Conservation (phyloP, 2,113 vertebrate species). For the Alectura lathami region DNA sequence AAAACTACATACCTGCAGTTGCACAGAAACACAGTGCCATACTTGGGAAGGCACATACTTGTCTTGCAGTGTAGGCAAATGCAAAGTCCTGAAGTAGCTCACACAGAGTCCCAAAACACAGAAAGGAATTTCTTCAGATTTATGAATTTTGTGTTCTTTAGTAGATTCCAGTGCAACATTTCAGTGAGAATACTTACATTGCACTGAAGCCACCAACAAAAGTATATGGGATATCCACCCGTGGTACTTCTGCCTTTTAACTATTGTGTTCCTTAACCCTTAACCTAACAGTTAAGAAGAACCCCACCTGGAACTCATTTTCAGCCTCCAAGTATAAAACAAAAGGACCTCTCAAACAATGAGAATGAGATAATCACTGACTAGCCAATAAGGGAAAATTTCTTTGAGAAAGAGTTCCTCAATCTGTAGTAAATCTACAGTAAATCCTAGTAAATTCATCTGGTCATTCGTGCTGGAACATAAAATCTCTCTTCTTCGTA, state of each 20-base stretch:
- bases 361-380: not conserved
- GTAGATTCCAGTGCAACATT: not conserved
- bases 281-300: not conserved
- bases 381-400: not conserved
- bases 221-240: not conserved
- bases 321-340: not conserved
- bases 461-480: not conserved
- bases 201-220: not conserved
- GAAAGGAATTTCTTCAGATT: not conserved
- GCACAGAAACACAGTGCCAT: not conserved
- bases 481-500: not conserved
- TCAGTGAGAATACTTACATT: not conserved
- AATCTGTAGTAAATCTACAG: no score
- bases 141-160: not conserved
- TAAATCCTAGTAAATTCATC: not conserved
- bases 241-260: not conserved
- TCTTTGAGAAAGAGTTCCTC: not conserved
- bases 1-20: not conserved
- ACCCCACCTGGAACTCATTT: not conserved
- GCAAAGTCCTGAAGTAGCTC: accelerated
- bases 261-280: not conserved
- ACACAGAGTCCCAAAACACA: not conserved
- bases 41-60: not conserved
- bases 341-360: not conserved
- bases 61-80: not conserved